Conservation (phyloP, 2,113 vertebrate genomes). For the Ciconia boyciana region DNA sequence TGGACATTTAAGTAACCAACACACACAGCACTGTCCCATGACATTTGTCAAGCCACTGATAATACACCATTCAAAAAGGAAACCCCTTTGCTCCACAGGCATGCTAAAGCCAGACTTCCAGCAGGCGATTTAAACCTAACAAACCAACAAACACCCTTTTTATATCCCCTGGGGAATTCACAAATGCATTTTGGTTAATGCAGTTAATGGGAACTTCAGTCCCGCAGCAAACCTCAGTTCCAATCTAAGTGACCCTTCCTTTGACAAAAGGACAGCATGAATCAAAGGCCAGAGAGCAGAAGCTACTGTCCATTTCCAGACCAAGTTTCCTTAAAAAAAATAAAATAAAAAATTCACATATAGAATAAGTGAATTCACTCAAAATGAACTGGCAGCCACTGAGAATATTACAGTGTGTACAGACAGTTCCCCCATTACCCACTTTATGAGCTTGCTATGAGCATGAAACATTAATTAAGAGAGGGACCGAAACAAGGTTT, state of each 20-base stretch:
- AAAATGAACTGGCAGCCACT: background rate
- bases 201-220: background rate
- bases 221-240: background rate
- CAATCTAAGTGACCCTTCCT: background rate
- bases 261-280: background rate
- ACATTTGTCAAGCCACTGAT: background rate
- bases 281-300: background rate
- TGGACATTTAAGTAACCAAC: background rate
- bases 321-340: background rate
- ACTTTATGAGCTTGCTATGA: slow-evolving; percentile 33
- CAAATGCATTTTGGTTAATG: background rate
- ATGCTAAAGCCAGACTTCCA: background rate
- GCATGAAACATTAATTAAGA: slow-evolving; percentile 66
- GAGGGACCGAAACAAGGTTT: slow-evolving; percentile 38
- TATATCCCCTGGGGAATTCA: background rate
- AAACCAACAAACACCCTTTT: background rate
- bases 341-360: background rate
- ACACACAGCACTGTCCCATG: background rate
- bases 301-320: background rate
- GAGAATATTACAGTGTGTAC: background rate
- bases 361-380: background rate
- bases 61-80: background rate
- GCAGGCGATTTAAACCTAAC: background rate
- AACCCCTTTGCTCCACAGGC: background rate
- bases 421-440: background rate